phyloP scores from a whole-genome alignment of 1,140 invertebrate genomes.

The Drosophila ohnishii region DNA sequence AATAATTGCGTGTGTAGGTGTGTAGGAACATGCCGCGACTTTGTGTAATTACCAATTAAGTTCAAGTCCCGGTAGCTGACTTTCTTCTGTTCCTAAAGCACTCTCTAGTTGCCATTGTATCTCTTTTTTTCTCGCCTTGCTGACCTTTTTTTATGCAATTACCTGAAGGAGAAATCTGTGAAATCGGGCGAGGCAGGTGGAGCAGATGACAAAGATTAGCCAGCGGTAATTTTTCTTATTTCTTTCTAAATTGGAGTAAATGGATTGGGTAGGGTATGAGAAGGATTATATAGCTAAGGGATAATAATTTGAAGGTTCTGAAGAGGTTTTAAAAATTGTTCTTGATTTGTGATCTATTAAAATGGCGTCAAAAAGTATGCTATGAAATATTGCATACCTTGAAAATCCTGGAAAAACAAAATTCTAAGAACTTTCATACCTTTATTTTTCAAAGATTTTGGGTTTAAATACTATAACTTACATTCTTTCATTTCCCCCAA shows the following conservation, averaged over 20 bases:
- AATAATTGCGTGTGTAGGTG: conserved; percentile 29
- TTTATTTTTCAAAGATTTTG: no score
- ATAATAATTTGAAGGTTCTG: not conserved
- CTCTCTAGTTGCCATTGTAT: conserved; percentile 36
- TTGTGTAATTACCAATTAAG: conserved; percentile 79
- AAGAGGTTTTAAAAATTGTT: not conserved
- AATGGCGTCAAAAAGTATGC: not conserved
- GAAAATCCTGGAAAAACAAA: no score
- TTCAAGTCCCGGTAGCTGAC: conserved; percentile 46
- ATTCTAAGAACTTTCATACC: no score
- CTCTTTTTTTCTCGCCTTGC: not conserved
- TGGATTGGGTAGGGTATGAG: conserved; percentile 28
- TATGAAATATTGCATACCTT: not conserved
- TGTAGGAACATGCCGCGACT: conserved; percentile 62
- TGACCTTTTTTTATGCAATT: conserved; percentile 51
- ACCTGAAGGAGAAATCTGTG: conserved; percentile 60
- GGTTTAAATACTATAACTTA: no score
- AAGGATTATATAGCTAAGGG: not conserved
- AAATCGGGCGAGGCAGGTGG: conserved; percentile 60
- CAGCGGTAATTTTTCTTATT: conserved; percentile 69
- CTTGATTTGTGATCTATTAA: not conserved
- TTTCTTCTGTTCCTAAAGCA: not conserved
- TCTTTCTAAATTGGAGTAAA: conserved; percentile 34
- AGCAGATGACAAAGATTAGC: conserved; percentile 79
- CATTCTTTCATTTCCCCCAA: no score